These are phyloP conservation scores for Echeneis naucrates DNA, from an alignment of 2,797 vertebrate genomes.

Conservation along the genomic window DNA sequence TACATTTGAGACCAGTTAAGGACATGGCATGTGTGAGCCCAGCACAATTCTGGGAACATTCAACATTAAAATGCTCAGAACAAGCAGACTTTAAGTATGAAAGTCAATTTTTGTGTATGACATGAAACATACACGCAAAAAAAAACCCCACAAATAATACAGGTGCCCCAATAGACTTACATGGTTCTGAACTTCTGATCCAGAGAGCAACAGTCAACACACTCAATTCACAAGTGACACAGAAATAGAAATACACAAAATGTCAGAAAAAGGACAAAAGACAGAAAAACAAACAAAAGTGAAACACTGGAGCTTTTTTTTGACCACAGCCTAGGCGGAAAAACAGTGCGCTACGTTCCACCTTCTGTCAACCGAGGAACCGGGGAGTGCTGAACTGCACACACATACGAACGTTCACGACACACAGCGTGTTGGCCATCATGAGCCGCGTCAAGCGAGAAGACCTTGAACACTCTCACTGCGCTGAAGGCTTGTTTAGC, in stretches of 20 bases:
- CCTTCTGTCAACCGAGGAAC: slow-evolving; percentile 56
- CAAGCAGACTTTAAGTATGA: neutral
- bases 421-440: slow-evolving; percentile 55
- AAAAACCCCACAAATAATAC: slow-evolving; percentile 27
- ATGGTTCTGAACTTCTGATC: slow-evolving; percentile 59
- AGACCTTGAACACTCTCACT: slow-evolving; percentile 59
- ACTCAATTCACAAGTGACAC: slow-evolving; percentile 13
- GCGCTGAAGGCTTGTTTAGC: slow-evolving; percentile 64
- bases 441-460: slow-evolving; percentile 27
- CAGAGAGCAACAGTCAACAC: slow-evolving; percentile 38
- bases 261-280: neutral
- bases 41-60: neutral
- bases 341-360: slow-evolving; percentile 52
- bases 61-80: neutral
- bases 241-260: neutral
- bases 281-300: neutral
- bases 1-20: neutral
- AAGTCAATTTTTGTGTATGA: neutral
- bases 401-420: slow-evolving; percentile 21
- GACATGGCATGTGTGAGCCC: neutral
- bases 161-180: slow-evolving; percentile 42
- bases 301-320: slow-evolving; percentile 12
- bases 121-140: neutral
- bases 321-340: slow-evolving; percentile 1
- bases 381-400: slow-evolving; percentile 41